These are phyloP conservation scores for Laspeyria flexula DNA, from an alignment of 2,888 invertebrate species.

Conservation along the genomic window DNA sequence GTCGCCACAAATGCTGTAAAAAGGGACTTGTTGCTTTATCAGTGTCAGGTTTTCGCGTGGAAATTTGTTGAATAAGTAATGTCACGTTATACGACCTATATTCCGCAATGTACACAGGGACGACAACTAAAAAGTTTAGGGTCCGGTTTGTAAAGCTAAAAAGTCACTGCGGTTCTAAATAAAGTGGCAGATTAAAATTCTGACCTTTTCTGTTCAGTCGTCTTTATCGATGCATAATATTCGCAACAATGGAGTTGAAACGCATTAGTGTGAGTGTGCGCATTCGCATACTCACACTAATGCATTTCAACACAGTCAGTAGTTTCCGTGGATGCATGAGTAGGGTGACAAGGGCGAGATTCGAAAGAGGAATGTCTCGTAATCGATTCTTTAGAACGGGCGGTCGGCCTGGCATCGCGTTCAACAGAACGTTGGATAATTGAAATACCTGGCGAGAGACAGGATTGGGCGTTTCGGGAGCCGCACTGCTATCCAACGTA, in stretches of 20 bases:
- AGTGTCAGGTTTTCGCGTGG: constrained; percentile 68
- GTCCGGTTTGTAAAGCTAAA: background rate
- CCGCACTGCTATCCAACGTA: constrained; percentile 49
- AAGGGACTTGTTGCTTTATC: constrained; percentile 83
- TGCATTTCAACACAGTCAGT: constrained; percentile 38
- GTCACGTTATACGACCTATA: constrained; percentile 43
- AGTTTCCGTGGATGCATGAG: constrained; percentile 41
- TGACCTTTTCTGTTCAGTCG: constrained; percentile 1
- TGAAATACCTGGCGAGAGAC: constrained; percentile 65
- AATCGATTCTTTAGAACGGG: constrained; percentile 61
- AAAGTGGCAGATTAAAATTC: constrained; percentile 3
- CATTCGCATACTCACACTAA: too few relatives aligned
- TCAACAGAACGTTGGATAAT: constrained; percentile 60
- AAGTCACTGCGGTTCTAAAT: background rate
- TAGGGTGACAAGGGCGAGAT: constrained; percentile 58
- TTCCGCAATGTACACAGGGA: constrained; percentile 37
- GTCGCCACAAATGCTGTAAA: constrained; percentile 74
- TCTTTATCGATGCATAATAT: constrained; percentile 5
- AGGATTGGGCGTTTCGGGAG: constrained; percentile 48
- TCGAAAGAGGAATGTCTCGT: constrained; percentile 60
- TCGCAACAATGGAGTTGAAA: constrained; percentile 19
- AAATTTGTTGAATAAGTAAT: constrained; percentile 61
- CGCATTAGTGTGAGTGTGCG: constrained; percentile 41
- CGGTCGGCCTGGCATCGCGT: constrained; percentile 45
- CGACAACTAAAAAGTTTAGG: constrained; percentile 17